A percentile compares a stretch with the other conserved stretches of the same genome.
These are phyloP conservation scores for Ammodramus savannarum DNA, from an alignment of 2,113 vertebrate genomes.

Conservation along the genomic window DNA sequence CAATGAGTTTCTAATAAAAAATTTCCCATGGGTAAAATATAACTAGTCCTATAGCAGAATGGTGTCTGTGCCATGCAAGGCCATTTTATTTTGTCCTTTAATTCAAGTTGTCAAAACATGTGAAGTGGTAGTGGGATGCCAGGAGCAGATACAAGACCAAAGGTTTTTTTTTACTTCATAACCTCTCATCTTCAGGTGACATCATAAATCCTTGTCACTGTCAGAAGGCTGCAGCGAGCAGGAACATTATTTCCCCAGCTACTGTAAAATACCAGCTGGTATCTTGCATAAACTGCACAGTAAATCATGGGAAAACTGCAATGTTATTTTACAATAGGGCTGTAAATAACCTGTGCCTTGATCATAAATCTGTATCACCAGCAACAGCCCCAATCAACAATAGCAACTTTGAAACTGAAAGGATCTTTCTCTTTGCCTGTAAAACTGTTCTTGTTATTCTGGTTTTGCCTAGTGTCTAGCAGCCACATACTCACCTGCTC, in stretches of 20 bases:
- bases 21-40: not conserved
- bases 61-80: not conserved
- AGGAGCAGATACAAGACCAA: not conserved
- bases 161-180: not conserved
- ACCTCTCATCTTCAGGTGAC: constrained; percentile 16
- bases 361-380: constrained; percentile 43
- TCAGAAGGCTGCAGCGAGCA: not conserved
- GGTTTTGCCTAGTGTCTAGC: not conserved
- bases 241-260: constrained; percentile 23
- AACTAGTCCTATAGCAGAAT: not conserved
- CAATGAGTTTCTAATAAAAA: not conserved
- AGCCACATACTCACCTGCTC: not conserved
- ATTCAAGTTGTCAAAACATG: not conserved
- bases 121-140: not conserved
- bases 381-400: not conserved
- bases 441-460: not conserved
- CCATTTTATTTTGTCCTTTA: not conserved
- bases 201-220: constrained; percentile 53
- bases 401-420: not conserved
- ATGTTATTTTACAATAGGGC: constrained; percentile 40
- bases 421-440: not conserved
- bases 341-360: constrained; percentile 60
- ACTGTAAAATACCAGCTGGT: constrained; percentile 46
- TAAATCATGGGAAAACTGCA: constrained; percentile 59
- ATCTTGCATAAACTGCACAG: constrained; percentile 60